Evolutionary conservation across 2,113 vertebrate species (phyloP).

Genomic region (Piliocolobus tephrosceles): DNA sequence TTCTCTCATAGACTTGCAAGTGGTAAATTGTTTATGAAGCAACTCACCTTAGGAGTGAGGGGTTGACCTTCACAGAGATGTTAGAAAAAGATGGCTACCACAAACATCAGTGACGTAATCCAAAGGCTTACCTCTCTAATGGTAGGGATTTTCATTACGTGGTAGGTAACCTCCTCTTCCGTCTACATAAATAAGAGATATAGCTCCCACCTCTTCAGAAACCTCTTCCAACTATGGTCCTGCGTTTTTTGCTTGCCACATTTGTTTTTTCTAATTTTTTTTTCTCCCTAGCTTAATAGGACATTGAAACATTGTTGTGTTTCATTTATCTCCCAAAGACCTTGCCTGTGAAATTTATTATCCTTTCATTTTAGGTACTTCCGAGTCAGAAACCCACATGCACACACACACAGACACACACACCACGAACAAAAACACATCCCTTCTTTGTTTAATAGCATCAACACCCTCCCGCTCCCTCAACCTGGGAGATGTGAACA

Average conservation of each 20-base stretch:
- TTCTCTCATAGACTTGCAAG: background rate
- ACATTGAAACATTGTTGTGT: background rate
- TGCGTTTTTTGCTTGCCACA: background rate
- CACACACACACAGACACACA: background rate
- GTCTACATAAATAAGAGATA: background rate
- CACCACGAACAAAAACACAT: background rate
- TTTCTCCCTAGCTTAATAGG: background rate
- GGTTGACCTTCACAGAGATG: slow-evolving; percentile 1
- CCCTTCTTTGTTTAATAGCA: slow-evolving; percentile 5
- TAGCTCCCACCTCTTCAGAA: background rate
- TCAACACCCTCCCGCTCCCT: background rate
- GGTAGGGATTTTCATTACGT: background rate
- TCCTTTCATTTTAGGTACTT: background rate
- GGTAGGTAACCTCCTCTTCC: background rate
- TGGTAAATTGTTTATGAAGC: slow-evolving; percentile 39
- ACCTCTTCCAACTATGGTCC: background rate
- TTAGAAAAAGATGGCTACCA: background rate
- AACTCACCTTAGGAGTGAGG: slow-evolving; percentile 4
- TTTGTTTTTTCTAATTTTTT: background rate
- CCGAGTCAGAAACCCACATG: background rate
- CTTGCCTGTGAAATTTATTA: slow-evolving; percentile 34
- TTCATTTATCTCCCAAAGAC: slow-evolving; percentile 5
- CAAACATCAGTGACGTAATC: background rate
- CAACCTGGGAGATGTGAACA: background rate
- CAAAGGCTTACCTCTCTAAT: background rate